phyloP scores from a whole-genome alignment of 2,113 vertebrate species.

The Pteropus alecto region DNA sequence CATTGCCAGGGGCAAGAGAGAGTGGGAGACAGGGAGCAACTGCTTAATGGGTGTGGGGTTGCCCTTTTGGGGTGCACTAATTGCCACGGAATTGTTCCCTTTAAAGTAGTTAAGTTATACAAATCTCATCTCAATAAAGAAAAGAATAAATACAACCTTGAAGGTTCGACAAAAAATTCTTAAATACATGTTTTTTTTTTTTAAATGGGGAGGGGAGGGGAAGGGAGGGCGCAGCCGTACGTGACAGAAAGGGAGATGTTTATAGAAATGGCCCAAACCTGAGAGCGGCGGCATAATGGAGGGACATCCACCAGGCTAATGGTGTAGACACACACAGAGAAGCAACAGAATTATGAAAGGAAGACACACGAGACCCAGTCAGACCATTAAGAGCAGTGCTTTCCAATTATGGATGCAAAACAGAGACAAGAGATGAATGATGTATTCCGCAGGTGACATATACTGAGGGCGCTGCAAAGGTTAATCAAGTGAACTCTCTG shows the following conservation, averaged over 20 bases:
- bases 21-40: too few relatives aligned
- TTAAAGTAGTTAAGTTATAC: background rate
- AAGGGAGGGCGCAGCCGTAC: background rate
- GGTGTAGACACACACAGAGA: background rate
- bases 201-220: background rate
- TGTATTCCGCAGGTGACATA: background rate
- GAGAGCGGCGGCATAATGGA: rapidly evolving
- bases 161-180: background rate
- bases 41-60: background rate
- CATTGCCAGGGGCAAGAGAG: too few relatives aligned
- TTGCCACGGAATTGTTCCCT: background rate
- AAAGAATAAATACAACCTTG: background rate
- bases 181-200: background rate
- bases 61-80: background rate
- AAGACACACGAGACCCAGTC: background rate
- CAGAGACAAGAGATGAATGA: background rate
- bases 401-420: background rate
- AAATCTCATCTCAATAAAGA: background rate
- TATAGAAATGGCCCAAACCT: background rate
- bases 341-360: background rate
- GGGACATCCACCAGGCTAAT: background rate
- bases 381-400: background rate
- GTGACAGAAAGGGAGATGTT: background rate
- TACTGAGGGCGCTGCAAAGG: background rate
- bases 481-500: background rate